Evolutionary conservation across 1,140 invertebrate species (phyloP), one percentile per base, ranked within the genome.

Genomic region (Drosophila yakuba): DNA sequence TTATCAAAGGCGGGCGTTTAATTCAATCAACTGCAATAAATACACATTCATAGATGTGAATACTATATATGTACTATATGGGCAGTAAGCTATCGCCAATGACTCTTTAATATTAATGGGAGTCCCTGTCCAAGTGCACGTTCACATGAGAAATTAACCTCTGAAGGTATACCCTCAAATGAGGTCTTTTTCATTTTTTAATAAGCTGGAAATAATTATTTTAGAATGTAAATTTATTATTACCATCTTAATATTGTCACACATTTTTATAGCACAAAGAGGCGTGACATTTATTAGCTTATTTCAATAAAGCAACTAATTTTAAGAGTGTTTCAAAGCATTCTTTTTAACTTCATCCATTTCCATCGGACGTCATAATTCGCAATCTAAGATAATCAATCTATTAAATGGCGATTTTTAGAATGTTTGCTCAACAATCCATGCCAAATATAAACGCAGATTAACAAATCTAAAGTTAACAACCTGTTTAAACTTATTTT

Each of bases 41-140:
- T 17, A n/a, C 32, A 43, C 41, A 10, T 25, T 44, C 69, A 47
- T 52, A 39, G 35, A 71, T 50, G 45, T 69, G 32, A 32, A 32
- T 32, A 32, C 25, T 14, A 14, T 38, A 38, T 14, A 38, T 66
- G 12, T 45, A 15, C 15, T 14, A 15, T 74, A 38, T 45, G 35
- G 36, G 23, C 25, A 59, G 47, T 51, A 67, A 23, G 50, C 43
- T 35, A 38, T 63, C 48, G 54, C 57, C 45, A 60, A 56, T 73
- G 57, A 44, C 20, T 77, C 44, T 66, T 52, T 47, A 57, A 25
- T 45, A 66, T 64, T 32, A 45, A 14, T 20, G 0, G 45, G 51
- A 38, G 74, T 72, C 69, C 83, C 84, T 88, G 84, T 55, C 76
- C 67, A 74, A 89, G 50, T 67, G 83, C 83, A 88, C 83, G 83